Percentiles rank a stretch among this genome's conserved stretches.
Conservation (phyloP, 2,113 vertebrate genomes). For the Martes martes region DNA sequence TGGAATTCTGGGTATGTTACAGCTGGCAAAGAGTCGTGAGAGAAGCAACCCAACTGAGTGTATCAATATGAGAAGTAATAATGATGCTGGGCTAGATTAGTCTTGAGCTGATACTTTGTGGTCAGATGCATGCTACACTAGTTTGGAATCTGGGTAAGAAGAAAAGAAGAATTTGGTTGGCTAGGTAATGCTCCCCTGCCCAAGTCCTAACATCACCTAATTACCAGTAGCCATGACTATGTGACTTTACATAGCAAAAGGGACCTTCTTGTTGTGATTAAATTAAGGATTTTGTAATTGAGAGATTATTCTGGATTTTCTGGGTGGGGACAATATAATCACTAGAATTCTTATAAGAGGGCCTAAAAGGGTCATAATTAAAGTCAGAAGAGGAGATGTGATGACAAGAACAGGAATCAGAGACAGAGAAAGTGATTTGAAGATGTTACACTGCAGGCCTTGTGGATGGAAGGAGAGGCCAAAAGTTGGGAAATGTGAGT, state of each 20-base stretch:
- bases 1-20: not conserved
- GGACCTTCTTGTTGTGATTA: not conserved
- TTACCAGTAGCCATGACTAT: not conserved
- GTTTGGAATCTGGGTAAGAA: not conserved
- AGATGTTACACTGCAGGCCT: not conserved
- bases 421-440: not conserved
- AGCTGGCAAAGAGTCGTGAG: not conserved
- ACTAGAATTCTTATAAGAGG: not conserved
- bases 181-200: not conserved
- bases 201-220: not conserved
- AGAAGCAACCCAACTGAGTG: fast-evolving
- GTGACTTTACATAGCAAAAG: not conserved
- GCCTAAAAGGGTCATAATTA: not conserved
- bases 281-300: not conserved
- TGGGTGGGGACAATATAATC: not conserved
- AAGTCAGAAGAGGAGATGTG: not conserved
- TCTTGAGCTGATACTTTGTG: not conserved
- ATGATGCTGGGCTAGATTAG: not conserved
- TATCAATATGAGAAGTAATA: not conserved
- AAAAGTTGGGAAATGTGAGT: not conserved
- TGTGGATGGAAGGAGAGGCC: not conserved
- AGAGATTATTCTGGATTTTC: not conserved
- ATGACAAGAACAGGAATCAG: not conserved
- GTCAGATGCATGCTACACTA: not conserved
- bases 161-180: not conserved